These are phyloP conservation scores for Leptodactylus fallax DNA, from an alignment of 2,797 vertebrate genomes.

Conservation along the genomic window DNA sequence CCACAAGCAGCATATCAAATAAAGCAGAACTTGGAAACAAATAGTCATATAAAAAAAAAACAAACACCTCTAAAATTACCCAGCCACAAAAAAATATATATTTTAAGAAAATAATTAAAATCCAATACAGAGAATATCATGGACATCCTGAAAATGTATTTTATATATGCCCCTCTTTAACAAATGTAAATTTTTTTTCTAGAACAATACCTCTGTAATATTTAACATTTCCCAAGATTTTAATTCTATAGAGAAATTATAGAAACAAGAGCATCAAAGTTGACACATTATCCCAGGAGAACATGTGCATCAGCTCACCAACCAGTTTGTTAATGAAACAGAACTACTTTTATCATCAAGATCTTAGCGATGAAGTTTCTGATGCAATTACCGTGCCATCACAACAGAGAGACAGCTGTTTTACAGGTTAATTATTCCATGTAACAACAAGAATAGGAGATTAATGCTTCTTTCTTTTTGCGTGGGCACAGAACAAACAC, in stretches of 20 bases:
- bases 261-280: slow-evolving; percentile 47
- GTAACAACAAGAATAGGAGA: slow-evolving; percentile 61
- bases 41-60: no score
- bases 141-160: not conserved
- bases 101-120: not conserved
- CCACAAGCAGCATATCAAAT: no score
- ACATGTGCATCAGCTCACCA: slow-evolving; percentile 32
- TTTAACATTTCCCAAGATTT: not conserved
- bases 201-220: not conserved
- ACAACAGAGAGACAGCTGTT: slow-evolving; percentile 64
- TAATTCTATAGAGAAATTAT: slow-evolving; percentile 40
- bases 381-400: slow-evolving; percentile 61
- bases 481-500: slow-evolving; percentile 51
- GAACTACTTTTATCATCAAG: slow-evolving; percentile 57
- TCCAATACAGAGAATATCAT: not conserved
- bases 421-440: slow-evolving; percentile 63
- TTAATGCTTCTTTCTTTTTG: slow-evolving; percentile 46
- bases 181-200: not conserved
- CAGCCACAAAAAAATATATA: not conserved
- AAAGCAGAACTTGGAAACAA: no score
- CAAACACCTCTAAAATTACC: no score
- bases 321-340: slow-evolving; percentile 58
- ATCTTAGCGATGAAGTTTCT: slow-evolving; percentile 61
- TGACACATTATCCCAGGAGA: slow-evolving; percentile 52
- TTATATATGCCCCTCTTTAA: no score